phyloP scores from a whole-genome alignment of 2,113 vertebrate genomes.

The Alces alces region DNA sequence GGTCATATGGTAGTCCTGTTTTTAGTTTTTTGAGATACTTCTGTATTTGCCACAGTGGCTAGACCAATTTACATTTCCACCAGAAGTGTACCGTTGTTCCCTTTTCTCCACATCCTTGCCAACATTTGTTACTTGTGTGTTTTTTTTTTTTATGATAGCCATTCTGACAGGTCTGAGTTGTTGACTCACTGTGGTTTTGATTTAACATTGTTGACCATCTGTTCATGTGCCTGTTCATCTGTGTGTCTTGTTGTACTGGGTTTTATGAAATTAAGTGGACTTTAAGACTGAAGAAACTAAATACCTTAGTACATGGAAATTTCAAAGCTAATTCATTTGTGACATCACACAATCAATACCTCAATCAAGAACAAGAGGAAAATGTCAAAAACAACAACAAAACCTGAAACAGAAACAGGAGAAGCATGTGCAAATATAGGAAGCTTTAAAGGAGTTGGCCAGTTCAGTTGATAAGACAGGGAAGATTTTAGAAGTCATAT shows the following conservation, averaged over 20 bases:
- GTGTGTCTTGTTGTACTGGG: background rate
- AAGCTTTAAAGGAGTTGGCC: background rate
- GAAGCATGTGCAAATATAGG: background rate
- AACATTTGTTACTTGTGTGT: background rate
- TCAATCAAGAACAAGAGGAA: background rate
- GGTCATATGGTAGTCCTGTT: background rate
- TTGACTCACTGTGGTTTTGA: background rate
- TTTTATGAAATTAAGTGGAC: background rate
- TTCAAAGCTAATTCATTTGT: constrained; percentile 33
- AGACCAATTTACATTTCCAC: background rate
- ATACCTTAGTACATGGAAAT: background rate
- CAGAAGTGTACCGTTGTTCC: background rate
- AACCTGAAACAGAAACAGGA: background rate
- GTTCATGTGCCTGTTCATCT: background rate
- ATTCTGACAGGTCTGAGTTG: background rate
- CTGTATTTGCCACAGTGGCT: background rate
- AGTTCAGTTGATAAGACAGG: constrained; percentile 38
- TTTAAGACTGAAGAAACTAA: background rate
- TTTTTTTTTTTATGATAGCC: background rate
- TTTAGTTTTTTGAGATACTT: background rate
- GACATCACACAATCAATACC: background rate
- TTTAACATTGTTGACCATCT: background rate
- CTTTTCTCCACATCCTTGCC: background rate
- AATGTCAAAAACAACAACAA: background rate
- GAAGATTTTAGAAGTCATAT: constrained; percentile 56